Conservation (phyloP, 2,113 vertebrate genomes). For the Chloropsis cyanopogon region DNA sequence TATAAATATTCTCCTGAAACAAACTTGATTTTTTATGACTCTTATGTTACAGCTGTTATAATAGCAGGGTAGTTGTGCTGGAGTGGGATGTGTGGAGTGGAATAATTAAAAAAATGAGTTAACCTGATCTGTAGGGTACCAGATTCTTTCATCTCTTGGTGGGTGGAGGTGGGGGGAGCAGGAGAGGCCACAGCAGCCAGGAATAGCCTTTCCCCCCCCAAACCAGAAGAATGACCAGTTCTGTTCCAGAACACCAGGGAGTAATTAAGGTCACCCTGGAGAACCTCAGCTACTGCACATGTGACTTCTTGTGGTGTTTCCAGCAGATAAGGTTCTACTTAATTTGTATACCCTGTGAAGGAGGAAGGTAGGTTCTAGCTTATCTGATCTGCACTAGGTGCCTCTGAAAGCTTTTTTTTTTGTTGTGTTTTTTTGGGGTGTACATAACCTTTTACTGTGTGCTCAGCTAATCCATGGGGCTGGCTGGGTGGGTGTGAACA, state of each 20-base stretch:
- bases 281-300: neutral
- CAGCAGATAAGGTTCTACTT: neutral
- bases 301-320: neutral
- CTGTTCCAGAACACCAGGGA: neutral
- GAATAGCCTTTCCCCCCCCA: accelerated
- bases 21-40: neutral
- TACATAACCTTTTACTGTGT: neutral
- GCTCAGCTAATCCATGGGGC: neutral
- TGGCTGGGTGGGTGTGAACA: neutral
- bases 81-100: neutral
- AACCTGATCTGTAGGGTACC: neutral
- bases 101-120: neutral
- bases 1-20: neutral
- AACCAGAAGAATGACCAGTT: neutral
- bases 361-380: neutral
- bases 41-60: neutral
- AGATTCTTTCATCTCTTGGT: neutral
- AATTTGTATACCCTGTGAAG: neutral
- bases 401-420: neutral
- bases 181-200: neutral
- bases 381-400: neutral
- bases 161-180: neutral
- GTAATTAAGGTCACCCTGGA: neutral
- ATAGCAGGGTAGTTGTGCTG: neutral
- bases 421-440: neutral